phyloP scores from a whole-genome alignment of 2,113 vertebrate genomes.

The Percopsis transmontana region DNA sequence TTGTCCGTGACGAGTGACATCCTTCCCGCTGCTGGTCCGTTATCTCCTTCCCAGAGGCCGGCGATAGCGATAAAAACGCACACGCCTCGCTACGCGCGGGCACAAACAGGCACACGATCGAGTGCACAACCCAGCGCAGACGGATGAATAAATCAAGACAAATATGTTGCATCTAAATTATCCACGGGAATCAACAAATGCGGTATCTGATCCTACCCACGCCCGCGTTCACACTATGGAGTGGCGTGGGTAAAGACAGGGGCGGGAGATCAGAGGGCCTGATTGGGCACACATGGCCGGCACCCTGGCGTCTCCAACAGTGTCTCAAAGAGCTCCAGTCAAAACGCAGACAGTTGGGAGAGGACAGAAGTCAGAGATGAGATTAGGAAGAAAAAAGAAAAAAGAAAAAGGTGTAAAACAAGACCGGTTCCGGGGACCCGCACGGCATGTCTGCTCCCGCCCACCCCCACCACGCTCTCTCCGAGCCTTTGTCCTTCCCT shows the following conservation, averaged over 20 bases:
- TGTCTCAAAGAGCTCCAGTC: conserved; percentile 9
- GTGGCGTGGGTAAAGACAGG: conserved; percentile 17
- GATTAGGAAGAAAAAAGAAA: too few species aligned
- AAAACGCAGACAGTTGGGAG: conserved; percentile 26
- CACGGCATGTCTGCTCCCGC: conserved; percentile 10
- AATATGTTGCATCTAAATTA: neutral
- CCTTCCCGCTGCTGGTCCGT: too few species aligned
- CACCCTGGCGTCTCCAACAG: neutral
- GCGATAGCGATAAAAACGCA: neutral
- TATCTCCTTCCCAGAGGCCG: too few species aligned
- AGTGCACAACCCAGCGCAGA: neutral
- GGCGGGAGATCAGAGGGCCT: conserved; percentile 22
- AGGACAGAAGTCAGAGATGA: conserved; percentile 9
- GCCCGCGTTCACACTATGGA: neutral
- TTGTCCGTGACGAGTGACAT: too few species aligned
- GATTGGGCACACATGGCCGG: conserved; percentile 27
- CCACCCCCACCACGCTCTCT: neutral
- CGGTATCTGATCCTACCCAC: conserved; percentile 6
- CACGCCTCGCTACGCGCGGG: neutral
- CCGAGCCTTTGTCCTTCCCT: neutral
- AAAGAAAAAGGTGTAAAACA: neutral
- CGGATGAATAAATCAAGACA: neutral
- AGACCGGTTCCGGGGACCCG: neutral
- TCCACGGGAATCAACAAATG: neutral
- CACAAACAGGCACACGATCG: neutral